A percentile compares a stretch with the other conserved stretches of the same genome.
Conservation (phyloP, 2,797 vertebrate species). For the Myotis findleyi region DNA sequence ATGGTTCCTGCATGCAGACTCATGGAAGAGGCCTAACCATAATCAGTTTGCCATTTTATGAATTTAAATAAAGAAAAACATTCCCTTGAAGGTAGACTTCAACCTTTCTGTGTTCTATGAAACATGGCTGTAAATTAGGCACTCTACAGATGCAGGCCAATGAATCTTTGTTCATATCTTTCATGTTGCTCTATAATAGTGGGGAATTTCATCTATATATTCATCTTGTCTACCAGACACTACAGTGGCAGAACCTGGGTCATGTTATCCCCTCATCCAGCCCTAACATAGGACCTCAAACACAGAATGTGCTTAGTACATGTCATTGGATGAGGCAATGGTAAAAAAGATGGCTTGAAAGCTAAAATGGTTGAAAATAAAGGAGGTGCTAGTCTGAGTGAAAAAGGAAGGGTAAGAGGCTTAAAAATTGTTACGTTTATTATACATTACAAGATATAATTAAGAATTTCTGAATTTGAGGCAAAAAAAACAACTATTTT, state of each 20-base stretch:
- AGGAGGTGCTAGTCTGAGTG: not conserved
- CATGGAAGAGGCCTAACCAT: not conserved
- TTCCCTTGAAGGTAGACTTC: not conserved
- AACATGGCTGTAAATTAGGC: not conserved
- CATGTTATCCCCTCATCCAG: not conserved
- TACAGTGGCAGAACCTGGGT: not conserved
- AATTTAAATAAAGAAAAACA: constrained; percentile 8
- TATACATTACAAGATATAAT: not conserved
- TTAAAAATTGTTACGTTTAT: constrained; percentile 9
- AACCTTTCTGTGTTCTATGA: not conserved
- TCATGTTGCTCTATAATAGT: not conserved
- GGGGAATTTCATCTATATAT: not conserved
- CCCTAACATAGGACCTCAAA: not conserved
- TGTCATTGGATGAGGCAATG: not conserved
- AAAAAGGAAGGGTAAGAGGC: not conserved
- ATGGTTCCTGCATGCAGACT: not conserved
- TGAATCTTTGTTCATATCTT: not conserved
- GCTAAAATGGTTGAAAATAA: not conserved
- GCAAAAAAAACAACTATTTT: not conserved
- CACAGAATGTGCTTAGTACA: not conserved
- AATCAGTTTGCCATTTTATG: not conserved
- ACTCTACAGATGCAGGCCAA: not conserved
- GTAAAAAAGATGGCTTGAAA: constrained; percentile 2
- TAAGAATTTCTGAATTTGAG: not conserved
- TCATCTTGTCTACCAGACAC: not conserved